These are phyloP conservation scores for Xenentodon cancila DNA, from an alignment of 2,797 vertebrate species.

Conservation along the genomic window DNA sequence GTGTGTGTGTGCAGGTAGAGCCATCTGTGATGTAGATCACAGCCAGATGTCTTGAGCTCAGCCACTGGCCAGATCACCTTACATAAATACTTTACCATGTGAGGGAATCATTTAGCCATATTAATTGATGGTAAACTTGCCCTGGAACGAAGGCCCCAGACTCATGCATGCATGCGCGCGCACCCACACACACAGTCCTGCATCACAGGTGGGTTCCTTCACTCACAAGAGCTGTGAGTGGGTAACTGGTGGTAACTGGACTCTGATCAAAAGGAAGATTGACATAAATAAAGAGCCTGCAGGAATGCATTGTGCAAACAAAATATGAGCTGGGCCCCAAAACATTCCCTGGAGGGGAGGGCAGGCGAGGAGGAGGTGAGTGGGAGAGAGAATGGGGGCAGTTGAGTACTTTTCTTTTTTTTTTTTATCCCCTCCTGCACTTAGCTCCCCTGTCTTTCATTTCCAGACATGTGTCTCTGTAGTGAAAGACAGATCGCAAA, in stretches of 20 bases:
- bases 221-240: constrained; percentile 84
- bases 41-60: constrained; percentile 83
- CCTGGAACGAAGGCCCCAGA: constrained; percentile 82
- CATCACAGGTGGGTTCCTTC: constrained; percentile 94
- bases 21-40: constrained; percentile 85
- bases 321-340: constrained; percentile 84
- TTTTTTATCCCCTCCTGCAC: constrained; percentile 56
- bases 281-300: constrained; percentile 88
- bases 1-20: constrained; percentile 81
- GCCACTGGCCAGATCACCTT: constrained; percentile 84
- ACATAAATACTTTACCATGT: constrained; percentile 92
- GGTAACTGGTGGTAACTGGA: constrained; percentile 81
- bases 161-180: constrained; percentile 44
- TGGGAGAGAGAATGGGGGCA: constrained; percentile 34
- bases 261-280: constrained; percentile 86
- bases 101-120: constrained; percentile 92
- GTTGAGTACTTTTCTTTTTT: constrained; percentile 49
- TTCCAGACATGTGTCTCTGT: constrained; percentile 52
- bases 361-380: constrained; percentile 40
- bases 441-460: constrained; percentile 62
- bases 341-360: constrained; percentile 81
- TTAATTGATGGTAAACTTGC: constrained; percentile 95
- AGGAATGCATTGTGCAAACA: constrained; percentile 88
- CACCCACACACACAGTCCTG: constrained; percentile 47
- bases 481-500: constrained; percentile 45